Conservation (phyloP, 23 tunicate species). For the Ascidia mentula region DNA sequence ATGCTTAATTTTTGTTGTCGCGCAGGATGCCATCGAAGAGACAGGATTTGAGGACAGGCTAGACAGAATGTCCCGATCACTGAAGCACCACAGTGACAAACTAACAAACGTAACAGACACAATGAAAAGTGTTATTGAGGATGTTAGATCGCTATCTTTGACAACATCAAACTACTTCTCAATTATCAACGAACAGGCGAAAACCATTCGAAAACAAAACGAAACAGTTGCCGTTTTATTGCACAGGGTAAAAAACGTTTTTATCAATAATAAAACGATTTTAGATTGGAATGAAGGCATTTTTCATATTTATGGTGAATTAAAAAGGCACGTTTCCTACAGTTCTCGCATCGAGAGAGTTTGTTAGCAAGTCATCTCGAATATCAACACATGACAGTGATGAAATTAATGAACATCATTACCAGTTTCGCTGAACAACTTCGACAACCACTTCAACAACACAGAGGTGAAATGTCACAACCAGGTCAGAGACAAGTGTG, state of each 20-base stretch:
- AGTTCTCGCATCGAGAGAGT: constrained; percentile 36
- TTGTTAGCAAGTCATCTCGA: constrained; percentile 36
- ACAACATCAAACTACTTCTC: constrained; percentile 54
- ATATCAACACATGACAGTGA: constrained; percentile 62
- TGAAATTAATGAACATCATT: constrained; percentile 74
- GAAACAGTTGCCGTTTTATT: constrained; percentile 30
- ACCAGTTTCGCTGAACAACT: constrained; percentile 61
- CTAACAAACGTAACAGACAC: constrained; percentile 49
- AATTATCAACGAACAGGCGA: constrained; percentile 55
- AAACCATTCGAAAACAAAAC: constrained; percentile 59
- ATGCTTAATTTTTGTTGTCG: too few relatives aligned
- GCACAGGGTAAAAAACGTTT: constrained; percentile 24
- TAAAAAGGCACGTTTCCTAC: not conserved
- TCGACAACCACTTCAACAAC: constrained; percentile 55
- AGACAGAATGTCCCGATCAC: constrained; percentile 33
- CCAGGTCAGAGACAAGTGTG: too few relatives aligned
- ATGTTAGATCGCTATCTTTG: constrained; percentile 50
- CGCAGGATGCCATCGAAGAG: not conserved
- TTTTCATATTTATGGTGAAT: too few relatives aligned
- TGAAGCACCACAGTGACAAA: constrained; percentile 44
- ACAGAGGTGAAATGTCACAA: too few relatives aligned
- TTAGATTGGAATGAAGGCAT: too few relatives aligned
- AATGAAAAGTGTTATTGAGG: constrained; percentile 35
- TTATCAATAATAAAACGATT: not conserved
- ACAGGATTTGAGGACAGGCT: constrained; percentile 34